A percentile compares a stretch with the other conserved stretches of the same genome.
Conservation (phyloP, 2,888 invertebrate genomes). For the Hirtodrosophila trivittata region DNA sequence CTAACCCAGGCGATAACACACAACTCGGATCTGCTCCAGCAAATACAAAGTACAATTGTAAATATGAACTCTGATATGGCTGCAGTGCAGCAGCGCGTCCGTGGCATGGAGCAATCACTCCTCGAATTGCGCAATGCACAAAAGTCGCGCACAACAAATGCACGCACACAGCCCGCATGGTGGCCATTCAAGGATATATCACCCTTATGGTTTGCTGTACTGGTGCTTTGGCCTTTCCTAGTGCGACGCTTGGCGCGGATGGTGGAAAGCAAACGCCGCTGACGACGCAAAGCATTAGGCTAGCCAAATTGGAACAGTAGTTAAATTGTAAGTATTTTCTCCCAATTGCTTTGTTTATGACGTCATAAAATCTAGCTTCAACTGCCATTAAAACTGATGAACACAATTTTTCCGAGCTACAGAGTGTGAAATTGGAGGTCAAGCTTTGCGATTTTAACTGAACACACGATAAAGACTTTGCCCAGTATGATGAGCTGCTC, state of each 20-base stretch:
- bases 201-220: constrained; percentile 81
- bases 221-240: constrained; percentile 83
- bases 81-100: constrained; percentile 79
- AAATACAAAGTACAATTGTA: constrained; percentile 80
- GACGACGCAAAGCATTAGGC: constrained; percentile 31
- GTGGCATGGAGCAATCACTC: constrained; percentile 76
- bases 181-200: constrained; percentile 88
- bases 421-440: too few relatives aligned
- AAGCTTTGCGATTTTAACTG: too few relatives aligned
- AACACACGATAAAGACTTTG: too few relatives aligned
- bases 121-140: constrained; percentile 68
- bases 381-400: neutral
- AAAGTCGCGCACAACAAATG: constrained; percentile 19
- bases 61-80: constrained; percentile 82
- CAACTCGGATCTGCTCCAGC: constrained; percentile 77
- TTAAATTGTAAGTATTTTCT: constrained; percentile 63
- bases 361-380: neutral
- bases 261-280: constrained; percentile 63
- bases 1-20: constrained; percentile 74
- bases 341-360: neutral
- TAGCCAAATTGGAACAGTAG: constrained; percentile 51
- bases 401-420: too few relatives aligned
- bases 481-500: too few relatives aligned
- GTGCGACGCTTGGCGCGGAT: constrained; percentile 68
- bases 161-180: constrained; percentile 81